A percentile compares a stretch with the other conserved stretches of the same genome.
These are phyloP conservation scores for Nemotelus nigrinus DNA, from an alignment of 2,888 invertebrate species.

Conservation along the genomic window DNA sequence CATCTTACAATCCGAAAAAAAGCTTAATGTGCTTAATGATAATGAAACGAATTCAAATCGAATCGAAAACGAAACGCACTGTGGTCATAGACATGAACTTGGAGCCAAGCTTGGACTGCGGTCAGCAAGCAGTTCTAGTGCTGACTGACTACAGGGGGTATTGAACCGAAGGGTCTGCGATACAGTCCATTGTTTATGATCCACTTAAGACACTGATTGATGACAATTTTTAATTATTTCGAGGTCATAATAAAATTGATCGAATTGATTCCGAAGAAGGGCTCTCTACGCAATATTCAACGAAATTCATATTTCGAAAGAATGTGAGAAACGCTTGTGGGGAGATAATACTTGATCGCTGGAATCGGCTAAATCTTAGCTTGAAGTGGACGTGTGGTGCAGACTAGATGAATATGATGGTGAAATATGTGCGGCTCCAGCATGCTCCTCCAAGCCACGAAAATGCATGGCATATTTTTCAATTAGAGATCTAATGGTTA, in stretches of 20 bases:
- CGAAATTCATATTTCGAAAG: constrained; percentile 10
- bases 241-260: constrained; percentile 17
- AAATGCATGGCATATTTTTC: too few relatives aligned
- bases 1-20: neutral
- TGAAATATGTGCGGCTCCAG: too few relatives aligned
- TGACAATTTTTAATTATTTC: constrained; percentile 32
- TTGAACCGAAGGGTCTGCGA: neutral
- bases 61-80: neutral
- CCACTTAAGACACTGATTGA: constrained; percentile 23
- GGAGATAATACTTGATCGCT: too few relatives aligned
- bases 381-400: too few relatives aligned
- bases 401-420: too few relatives aligned
- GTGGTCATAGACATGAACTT: neutral
- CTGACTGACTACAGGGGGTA: neutral
- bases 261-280: neutral
- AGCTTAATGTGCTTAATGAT: constrained; percentile 31
- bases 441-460: too few relatives aligned
- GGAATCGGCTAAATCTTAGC: too few relatives aligned
- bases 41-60: neutral
- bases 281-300: neutral
- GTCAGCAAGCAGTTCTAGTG: neutral
- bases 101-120: too few relatives aligned
- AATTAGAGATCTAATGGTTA: too few relatives aligned
- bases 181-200: constrained; percentile 5
- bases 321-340: neutral